phyloP scores from a whole-genome alignment of 2,113 vertebrate species.

The Misgurnus mizolepis region DNA sequence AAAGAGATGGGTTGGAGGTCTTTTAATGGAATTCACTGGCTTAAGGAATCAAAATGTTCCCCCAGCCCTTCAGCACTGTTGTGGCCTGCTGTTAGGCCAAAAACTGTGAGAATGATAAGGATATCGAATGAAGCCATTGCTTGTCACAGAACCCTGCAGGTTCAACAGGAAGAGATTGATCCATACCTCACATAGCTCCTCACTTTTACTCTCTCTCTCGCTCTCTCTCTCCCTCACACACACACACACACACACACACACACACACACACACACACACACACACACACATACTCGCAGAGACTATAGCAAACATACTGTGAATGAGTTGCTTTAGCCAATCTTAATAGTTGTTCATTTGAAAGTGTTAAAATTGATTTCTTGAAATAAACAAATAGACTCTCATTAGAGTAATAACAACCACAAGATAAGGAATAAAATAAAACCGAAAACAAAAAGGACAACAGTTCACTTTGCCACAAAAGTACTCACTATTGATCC shows the following conservation, averaged over 20 bases:
- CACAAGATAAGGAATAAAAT: conserved; percentile 25
- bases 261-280: neutral
- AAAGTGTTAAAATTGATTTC: conserved; percentile 46
- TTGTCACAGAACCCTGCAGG: conserved; percentile 52
- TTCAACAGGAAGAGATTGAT: conserved; percentile 63
- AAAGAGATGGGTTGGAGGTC: conserved; percentile 63
- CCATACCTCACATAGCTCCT: conserved; percentile 58
- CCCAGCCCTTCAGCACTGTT: conserved; percentile 58
- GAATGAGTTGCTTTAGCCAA: conserved; percentile 30
- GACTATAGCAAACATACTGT: conserved; percentile 19
- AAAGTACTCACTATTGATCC: conserved; percentile 52
- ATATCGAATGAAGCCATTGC: conserved; percentile 69
- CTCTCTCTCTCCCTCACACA: conserved; percentile 28
- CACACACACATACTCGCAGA: neutral
- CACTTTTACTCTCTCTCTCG: neutral
- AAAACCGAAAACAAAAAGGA: conserved; percentile 21
- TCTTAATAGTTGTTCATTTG: conserved; percentile 43
- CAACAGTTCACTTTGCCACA: conserved; percentile 23
- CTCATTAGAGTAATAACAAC: conserved; percentile 55
- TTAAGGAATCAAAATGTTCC: conserved; percentile 63
- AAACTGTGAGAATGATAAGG: conserved; percentile 69
- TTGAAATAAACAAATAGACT: conserved; percentile 27
- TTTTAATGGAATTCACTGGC: conserved; percentile 71
- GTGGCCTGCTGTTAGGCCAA: conserved; percentile 64
- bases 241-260: neutral